Evolutionary conservation across 2,888 invertebrate species (phyloP).

Genomic region (Orthonychiurus folsomi): DNA sequence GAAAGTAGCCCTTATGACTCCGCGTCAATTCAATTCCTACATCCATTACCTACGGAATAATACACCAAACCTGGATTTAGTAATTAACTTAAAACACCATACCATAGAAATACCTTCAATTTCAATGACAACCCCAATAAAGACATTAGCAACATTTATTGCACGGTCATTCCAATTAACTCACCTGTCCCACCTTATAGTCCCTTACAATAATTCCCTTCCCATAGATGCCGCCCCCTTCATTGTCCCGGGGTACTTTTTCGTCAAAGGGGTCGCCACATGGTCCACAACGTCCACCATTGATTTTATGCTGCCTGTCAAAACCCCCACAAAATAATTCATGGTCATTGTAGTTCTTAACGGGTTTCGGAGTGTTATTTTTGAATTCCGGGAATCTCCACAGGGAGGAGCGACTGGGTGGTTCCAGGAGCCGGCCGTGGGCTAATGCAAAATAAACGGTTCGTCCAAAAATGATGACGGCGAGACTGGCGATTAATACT

Average conservation of each 20-base stretch:
- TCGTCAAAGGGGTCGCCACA: slow-evolving; percentile 22
- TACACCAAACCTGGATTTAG: neutral
- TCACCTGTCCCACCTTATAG: slow-evolving; percentile 24
- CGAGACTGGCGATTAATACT: too few relatives aligned
- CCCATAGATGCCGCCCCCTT: slow-evolving; percentile 22
- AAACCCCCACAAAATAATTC: slow-evolving; percentile 29
- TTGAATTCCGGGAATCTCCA: slow-evolving; percentile 29
- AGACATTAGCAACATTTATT: neutral
- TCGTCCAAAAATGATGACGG: too few relatives aligned
- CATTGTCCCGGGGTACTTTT: slow-evolving; percentile 22
- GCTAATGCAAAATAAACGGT: neutral
- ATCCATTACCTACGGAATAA: slow-evolving; percentile 9
- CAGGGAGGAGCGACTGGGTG: slow-evolving; percentile 21
- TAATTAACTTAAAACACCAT: too few relatives aligned
- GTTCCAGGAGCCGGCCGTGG: slow-evolving; percentile 9
- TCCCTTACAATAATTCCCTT: slow-evolving; percentile 21
- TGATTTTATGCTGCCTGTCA: slow-evolving; percentile 8
- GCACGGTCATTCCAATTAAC: neutral
- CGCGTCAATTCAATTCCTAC: slow-evolving; percentile 10
- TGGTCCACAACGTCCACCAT: slow-evolving; percentile 21
- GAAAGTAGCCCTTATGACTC: slow-evolving; percentile 18
- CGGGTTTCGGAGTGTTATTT: slow-evolving; percentile 14
- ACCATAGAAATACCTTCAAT: too few relatives aligned
- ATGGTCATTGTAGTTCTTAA: slow-evolving; percentile 28
- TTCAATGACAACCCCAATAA: neutral